These are phyloP conservation scores for Digitonthophagus gazella DNA, from an alignment of 2,888 invertebrate species.

Conservation along the genomic window DNA sequence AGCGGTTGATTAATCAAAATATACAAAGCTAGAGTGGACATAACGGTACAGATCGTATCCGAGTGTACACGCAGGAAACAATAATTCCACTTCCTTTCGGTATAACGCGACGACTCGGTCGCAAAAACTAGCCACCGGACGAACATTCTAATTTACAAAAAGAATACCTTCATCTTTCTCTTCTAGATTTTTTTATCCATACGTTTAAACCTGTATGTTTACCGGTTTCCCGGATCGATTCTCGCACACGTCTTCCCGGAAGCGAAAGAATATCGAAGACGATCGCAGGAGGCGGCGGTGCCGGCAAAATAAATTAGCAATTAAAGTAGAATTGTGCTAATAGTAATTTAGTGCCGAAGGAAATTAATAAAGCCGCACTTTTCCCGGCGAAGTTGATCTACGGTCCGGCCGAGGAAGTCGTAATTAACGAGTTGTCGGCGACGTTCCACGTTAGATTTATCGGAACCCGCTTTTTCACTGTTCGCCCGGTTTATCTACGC, in stretches of 20 bases:
- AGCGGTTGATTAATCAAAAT: not conserved
- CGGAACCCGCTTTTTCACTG: not conserved
- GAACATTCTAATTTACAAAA: slow-evolving; percentile 12
- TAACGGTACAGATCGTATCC: slow-evolving; percentile 5
- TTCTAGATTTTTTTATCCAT: not conserved
- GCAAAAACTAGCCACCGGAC: slow-evolving; percentile 10
- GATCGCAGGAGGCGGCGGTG: not conserved
- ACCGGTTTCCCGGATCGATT: not conserved
- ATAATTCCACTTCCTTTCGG: slow-evolving; percentile 13
- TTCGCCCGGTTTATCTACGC: not conserved
- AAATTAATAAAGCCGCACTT: slow-evolving; percentile 4
- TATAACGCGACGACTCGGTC: not conserved
- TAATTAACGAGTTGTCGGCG: slow-evolving; percentile 11
- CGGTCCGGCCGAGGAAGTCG: slow-evolving; percentile 5
- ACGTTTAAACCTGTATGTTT: not conserved
- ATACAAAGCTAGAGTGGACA: not conserved
- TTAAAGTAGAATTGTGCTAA: slow-evolving; percentile 2
- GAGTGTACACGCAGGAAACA: slow-evolving; percentile 4
- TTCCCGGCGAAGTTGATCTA: not conserved
- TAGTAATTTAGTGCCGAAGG: not conserved
- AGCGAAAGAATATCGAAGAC: not conserved
- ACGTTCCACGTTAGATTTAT: not conserved
- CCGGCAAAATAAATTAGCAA: slow-evolving; percentile 12
- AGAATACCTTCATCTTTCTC: not conserved
- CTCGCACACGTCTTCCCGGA: not conserved